Percentiles rank a stretch among this genome's conserved stretches.
These are phyloP conservation scores for Mormyrops attenuatus DNA, from an alignment of 2,797 vertebrate species.

Conservation along the genomic window DNA sequence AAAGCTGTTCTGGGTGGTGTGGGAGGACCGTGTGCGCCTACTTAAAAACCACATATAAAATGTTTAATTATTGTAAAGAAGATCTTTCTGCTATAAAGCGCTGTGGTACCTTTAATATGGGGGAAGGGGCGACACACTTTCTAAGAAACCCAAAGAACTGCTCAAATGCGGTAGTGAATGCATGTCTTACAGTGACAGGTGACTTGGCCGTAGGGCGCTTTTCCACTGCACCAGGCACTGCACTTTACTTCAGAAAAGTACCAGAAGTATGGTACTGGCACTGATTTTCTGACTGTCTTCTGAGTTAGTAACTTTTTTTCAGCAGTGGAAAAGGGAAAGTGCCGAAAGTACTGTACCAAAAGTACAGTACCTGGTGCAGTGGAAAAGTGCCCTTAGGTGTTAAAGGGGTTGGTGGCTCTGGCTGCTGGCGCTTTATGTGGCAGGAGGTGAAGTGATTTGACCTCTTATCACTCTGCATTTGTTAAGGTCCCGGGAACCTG, in stretches of 20 bases:
- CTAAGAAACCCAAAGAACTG: not conserved
- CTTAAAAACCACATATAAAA: not conserved
- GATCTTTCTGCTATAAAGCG: not conserved
- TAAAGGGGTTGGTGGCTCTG: not conserved
- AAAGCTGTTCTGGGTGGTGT: not conserved
- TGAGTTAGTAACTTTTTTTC: not conserved
- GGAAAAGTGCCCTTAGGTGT: not conserved
- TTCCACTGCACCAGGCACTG: not conserved
- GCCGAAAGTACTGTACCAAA: not conserved
- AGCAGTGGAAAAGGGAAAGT: not conserved
- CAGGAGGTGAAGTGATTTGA: not conserved
- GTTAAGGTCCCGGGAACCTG: conserved; percentile 63
- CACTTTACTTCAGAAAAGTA: not conserved
- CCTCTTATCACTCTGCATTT: conserved; percentile 21
- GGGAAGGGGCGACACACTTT: not conserved
- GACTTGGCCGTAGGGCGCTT: not conserved
- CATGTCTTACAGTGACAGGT: not conserved
- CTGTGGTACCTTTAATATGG: not conserved
- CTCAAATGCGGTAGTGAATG: not conserved
- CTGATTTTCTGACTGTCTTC: not conserved
- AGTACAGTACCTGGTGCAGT: not conserved
- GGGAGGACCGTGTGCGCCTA: not conserved
- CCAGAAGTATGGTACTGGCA: not conserved
- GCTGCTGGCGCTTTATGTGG: not conserved
- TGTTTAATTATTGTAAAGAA: not conserved